Base-by-base conservation (phyloP, 2,888 invertebrate species). In the Drosophila infuscata region DNA sequence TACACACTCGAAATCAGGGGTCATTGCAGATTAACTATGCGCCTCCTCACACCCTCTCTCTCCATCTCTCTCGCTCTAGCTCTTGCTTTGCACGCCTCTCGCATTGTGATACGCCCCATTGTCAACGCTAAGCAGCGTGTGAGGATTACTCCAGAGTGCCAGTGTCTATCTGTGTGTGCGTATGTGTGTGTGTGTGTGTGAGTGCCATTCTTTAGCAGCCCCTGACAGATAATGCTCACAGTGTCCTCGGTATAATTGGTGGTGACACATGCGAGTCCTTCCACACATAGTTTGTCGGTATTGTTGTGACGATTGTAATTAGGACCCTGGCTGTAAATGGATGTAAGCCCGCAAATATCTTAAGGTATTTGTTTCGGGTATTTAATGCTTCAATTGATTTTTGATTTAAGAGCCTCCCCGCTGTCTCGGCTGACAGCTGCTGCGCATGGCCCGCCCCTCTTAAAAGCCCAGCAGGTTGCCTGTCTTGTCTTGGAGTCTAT, bases 341-440 rank as follows among this genome's bases (percentile, higher is more conserved):
- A 57, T 60, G 38, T 48, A 52, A 63, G 66, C 65, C 57, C 58
- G 36, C 67, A 68, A 65, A 71, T 73, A 66, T 74, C 69, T 82
- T 53, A 59, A 36, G 49, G 59, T 68, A 77, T 79, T 85, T 88
- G 77, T 82, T 76, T 79, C 62, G 70, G 74, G 86, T 79, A 91
- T 90, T 91, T 86, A 81, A 85, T 86, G 90, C 89, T 80, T 90
- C 90, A 85, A 84, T 90, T 89, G 81, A 78, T 90, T 88, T 81
- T 73, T 87, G 81, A 88, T 86, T 82, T 82, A 79, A 85, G 76
- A 79, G 65, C 74, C 73, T 67, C 54, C 70, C 74, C 62, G 59
- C 48, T 62, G 65, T 56, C 62, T 59, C 30, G 53, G 48, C 54
- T 57, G 52, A 32, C 81, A 79, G 85, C 82, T 82, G 85, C 74